These are phyloP conservation scores for Neodiprion virginianus DNA, from an alignment of 1,140 invertebrate genomes.

Conservation along the genomic window DNA sequence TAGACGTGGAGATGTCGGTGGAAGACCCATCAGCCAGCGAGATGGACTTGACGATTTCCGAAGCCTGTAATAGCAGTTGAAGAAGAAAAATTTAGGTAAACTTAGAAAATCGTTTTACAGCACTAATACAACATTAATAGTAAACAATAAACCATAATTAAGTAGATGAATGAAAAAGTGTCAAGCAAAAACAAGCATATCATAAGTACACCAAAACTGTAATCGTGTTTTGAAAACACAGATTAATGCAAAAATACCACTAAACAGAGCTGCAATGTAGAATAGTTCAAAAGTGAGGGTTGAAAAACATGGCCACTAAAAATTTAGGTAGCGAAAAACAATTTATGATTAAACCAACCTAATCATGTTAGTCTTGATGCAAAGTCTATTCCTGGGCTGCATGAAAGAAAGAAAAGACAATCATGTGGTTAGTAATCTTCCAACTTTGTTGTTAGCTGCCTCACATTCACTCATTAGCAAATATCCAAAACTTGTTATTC, in stretches of 20 bases:
- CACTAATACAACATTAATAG: constrained; percentile 25
- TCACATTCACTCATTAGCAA: constrained; percentile 16
- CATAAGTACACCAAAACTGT: not conserved
- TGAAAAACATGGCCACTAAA: not conserved
- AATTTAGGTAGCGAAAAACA: not conserved
- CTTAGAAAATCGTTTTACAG: constrained; percentile 18
- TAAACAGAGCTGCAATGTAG: not conserved
- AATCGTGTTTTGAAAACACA: not conserved
- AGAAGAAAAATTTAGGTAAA: constrained; percentile 37
- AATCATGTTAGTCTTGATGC: constrained; percentile 34
- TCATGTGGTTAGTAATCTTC: not conserved
- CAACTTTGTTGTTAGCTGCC: not conserved
- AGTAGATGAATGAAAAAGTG: constrained; percentile 8
- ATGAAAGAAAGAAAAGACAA: constrained; percentile 34
- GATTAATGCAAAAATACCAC: not conserved
- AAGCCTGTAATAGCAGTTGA: constrained; percentile 57
- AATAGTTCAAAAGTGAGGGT: not conserved
- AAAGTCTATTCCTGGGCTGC: constrained; percentile 44
- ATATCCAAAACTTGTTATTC: constrained; percentile 8
- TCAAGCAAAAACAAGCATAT: too few species aligned
- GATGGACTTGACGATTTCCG: constrained; percentile 72
- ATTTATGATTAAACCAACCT: constrained; percentile 37
- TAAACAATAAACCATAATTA: constrained; percentile 8
- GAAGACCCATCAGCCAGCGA: constrained; percentile 61
- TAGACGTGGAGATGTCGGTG: constrained; percentile 45